These are phyloP conservation scores for Steinernema feltiae DNA, from an alignment of 1,140 invertebrate genomes.

Conservation along the genomic window DNA sequence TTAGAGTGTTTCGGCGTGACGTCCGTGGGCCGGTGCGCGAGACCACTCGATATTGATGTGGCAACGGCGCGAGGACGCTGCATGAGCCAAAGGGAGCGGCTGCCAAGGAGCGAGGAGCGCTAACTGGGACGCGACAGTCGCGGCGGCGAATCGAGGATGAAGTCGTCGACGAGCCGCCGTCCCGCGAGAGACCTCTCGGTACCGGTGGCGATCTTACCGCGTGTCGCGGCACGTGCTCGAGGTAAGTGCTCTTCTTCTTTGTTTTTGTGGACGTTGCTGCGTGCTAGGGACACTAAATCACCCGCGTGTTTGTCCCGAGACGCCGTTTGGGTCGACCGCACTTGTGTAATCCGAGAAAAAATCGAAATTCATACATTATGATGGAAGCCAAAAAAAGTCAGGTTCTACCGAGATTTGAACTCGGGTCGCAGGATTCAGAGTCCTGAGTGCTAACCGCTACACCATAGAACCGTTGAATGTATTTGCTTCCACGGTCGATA, in stretches of 20 bases:
- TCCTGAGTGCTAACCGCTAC: constrained; percentile 54
- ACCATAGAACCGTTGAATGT: constrained; percentile 41
- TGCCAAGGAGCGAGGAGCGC: neutral
- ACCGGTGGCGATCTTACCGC: neutral
- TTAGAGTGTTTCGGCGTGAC: neutral
- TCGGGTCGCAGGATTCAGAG: constrained; percentile 56
- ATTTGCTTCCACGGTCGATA: too few species aligned
- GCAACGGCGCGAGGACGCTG: neutral
- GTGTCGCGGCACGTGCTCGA: constrained; percentile 1
- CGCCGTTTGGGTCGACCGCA: neutral
- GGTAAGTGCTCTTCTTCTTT: neutral
- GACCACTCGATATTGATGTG: constrained; percentile 3
- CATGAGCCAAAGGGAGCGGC: neutral
- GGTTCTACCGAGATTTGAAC: constrained; percentile 54
- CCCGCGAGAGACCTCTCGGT: neutral
- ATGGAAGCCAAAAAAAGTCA: neutral
- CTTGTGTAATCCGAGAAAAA: too few species aligned
- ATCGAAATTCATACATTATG: neutral
- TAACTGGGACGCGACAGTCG: neutral
- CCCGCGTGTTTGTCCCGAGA: neutral
- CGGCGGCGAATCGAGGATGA: neutral
- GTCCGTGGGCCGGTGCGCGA: neutral
- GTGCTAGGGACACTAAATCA: neutral
- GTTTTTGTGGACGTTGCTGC: neutral
- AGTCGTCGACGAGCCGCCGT: neutral